Base-by-base conservation (phyloP, 2,113 vertebrate genomes). In the Pionites leucogaster region DNA sequence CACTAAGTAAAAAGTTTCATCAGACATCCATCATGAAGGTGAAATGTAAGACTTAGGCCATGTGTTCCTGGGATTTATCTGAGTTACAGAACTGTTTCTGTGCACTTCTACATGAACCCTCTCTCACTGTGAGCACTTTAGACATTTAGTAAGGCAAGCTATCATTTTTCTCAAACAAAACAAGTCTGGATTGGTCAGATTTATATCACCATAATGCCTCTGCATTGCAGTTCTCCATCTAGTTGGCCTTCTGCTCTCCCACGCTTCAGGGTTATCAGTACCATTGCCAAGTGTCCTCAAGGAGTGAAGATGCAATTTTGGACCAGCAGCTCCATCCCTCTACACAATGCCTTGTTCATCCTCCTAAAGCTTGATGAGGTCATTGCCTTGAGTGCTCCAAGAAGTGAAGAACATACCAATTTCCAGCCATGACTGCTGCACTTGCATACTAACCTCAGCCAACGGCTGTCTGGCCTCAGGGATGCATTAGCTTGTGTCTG, bases 221-320 rank as follows among this genome's bases (percentile, higher is more conserved):
- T 71, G 86, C 83, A 39, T 49, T 71, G 81, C 89, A 82, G 60
- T 35, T 74, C 80, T 77, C 71, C 72, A 60, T 69, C 70, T 90
- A 90, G 57, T 25, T 31, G 4, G 33, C 42, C 72, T 86, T 49
- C 55, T 13, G 11, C 62, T 60, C 60, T 81, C 29, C 52, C 35
- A 49, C 0, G 2, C 41, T 49, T 39, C 2, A 0, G 49, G 63
- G 70, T 67, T 80, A 79, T 85, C 78, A 33, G 25, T 13, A 42
- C 59, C 8, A 0, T 7, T 59, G 60, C 69, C 0, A 0, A 70
- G 64, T 9, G 7, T 52, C 82, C 63, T 65, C 72, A 0, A 0
- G 75, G 46, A 82, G 20, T 3, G 28, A 33, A 69, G 64, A 62
- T 20, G 52, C 37, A 67, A 31, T 90, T 93, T 19, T 46, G 68